Evolutionary conservation across 2,113 vertebrate species (phyloP), one percentile per base, ranked within the genome.

Genomic region (Recurvirostra avosetta): DNA sequence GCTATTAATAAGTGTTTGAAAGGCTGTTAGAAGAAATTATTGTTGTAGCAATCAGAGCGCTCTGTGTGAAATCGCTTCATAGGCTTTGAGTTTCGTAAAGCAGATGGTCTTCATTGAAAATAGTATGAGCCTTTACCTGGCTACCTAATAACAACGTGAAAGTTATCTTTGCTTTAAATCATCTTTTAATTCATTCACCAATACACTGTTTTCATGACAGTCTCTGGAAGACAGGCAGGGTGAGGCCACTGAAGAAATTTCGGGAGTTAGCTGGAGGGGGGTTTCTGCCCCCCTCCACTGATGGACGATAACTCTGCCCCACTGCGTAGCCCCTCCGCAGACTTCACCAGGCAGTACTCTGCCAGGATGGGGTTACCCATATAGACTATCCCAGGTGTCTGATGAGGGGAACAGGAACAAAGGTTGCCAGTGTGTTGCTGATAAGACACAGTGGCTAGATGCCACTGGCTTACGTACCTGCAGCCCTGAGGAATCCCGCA

Each of bases 1-100:
- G 72, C 73, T 89, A 93, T 94, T 95, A 97, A 82, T 86, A 97
- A 97, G 96, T 95, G 81, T 97, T 96, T 97, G 96, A 98, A 98
- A 97, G 90, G 94, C 78, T 97, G 94, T 97, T 98, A 97, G 95
- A 96, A 97, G 94, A 95, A 98, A 97, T 97, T 96, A 97, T 90
- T 97, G 93, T 90, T 36, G 55, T 36, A 78, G 97, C 96, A 98
- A 98, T 98, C 98, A 98, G 95, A 59, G 89, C 59, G 97, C 97
- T 97, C 97, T 97, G 98, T 98, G 97, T 97, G 98, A 98, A 94
- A 92, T 56, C 29, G 12, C 94, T 96, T 97, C 95, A 90, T 15
- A 85, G 96, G 81, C 87, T 63, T 55, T 52, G 56, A 95, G 86
- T 94, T 96, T 84, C 52, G 38, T 36, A 83, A 87, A 96, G 74